Evolutionary conservation across 1,140 invertebrate species (phyloP), one percentile per base, ranked within the genome.

Genomic region (Ruditapes philippinarum): DNA sequence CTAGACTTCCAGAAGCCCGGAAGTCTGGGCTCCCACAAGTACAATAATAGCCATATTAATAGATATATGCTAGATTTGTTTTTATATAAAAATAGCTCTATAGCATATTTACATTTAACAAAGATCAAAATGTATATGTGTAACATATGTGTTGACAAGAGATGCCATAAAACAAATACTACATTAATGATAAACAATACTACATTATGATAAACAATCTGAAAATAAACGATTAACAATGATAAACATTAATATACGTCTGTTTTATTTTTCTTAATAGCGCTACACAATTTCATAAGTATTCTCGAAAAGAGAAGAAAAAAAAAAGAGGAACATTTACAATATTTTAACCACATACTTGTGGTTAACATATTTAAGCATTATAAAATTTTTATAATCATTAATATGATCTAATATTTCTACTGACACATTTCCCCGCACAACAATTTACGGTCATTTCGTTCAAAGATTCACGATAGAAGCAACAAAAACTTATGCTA

Each of bases 41-140:
- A 70, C 65, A 70, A 14, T n/a, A 38, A 65, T 36, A 70, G 65
- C 65, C 65, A 70, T 70, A 70, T 70, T 38, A 38, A 70, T 70
- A 70, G 36, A 70, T 70, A 78, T 78, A 54, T 78, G 74, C 74
- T 78, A 78, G 49, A 78, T 78, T 78, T 78, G 74, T 78, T 78
- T n/a, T 78, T 78, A 78, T 78, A 78, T 78, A 80, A 88, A 88
- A 88, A 88, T 79, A 88, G 40, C 76, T 76, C 86, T 88, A 57
- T 76, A 88, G 60, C 73, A n/a, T 88, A 89, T 81, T 57, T 81
- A 89, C 78, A 81, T 81, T 25, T 81, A 78, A 82, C 76, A 82
- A 78, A 38, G 68, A 38, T 49, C 42, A 45, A 78, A n/a, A 49
- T 49, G 74, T 78, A 49, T 19, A 78, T 78, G 11, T 82, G 40